A percentile compares a stretch with the other conserved stretches of the same genome.
phyloP scores from a whole-genome alignment of 2,888 invertebrate genomes.

The Tortrix viridana region DNA sequence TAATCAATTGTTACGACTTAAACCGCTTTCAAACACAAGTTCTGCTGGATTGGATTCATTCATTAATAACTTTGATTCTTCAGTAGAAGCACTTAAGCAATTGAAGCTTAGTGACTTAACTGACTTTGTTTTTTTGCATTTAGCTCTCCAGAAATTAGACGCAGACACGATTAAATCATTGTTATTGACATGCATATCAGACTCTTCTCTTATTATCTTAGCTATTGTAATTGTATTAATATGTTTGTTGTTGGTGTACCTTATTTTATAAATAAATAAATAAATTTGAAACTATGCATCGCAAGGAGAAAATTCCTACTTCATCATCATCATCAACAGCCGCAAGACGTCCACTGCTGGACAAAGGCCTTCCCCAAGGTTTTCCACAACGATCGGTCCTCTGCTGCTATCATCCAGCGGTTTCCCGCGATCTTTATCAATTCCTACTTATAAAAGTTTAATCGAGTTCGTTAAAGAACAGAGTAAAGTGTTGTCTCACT shows the following conservation, averaged over 20 bases:
- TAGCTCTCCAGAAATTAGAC: background rate
- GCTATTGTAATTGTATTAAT: too few relatives aligned
- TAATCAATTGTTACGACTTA: background rate
- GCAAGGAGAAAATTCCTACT: background rate
- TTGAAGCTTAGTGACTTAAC: background rate
- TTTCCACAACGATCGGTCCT: too few relatives aligned
- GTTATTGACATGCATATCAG: background rate
- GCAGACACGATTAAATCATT: background rate
- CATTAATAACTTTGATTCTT: background rate
- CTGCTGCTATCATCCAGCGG: too few relatives aligned
- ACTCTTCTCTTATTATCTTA: too few relatives aligned
- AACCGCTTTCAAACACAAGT: background rate
- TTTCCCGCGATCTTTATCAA: too few relatives aligned
- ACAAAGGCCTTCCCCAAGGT: too few relatives aligned
- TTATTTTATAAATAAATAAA: too few relatives aligned
- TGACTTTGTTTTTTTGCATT: background rate
- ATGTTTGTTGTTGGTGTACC: too few relatives aligned
- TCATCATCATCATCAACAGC: too few relatives aligned
- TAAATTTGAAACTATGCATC: too few relatives aligned
- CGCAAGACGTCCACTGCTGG: too few relatives aligned
- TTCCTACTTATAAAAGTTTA: background rate
- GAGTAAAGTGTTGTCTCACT: background rate
- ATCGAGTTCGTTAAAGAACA: constrained; percentile 2
- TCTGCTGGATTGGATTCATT: background rate
- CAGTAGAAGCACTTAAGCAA: background rate